Evolutionary conservation across 2,797 vertebrate genomes (phyloP).

Genomic region (Enoplosus armatus): DNA sequence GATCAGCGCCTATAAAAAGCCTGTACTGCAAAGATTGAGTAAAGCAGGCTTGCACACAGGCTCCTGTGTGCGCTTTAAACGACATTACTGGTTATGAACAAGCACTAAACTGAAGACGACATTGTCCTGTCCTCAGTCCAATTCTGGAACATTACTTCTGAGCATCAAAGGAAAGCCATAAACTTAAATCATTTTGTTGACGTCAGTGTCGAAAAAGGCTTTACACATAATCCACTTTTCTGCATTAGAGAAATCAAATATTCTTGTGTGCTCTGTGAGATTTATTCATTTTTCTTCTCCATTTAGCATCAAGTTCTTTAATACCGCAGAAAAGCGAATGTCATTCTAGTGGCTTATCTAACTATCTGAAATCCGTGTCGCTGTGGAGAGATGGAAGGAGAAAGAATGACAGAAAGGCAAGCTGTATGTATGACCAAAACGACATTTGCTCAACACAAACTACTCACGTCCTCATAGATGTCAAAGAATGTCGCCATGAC

Average conservation of each 20-base stretch:
- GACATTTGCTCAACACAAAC: constrained; percentile 29
- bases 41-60: constrained; percentile 5
- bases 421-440: background rate
- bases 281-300: constrained; percentile 34
- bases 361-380: background rate
- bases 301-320: constrained; percentile 15
- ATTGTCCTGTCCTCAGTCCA: constrained; percentile 29
- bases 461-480: constrained; percentile 98
- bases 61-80: constrained; percentile 23
- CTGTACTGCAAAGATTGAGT: background rate
- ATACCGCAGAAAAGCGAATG: constrained; percentile 6
- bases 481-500: constrained; percentile 95
- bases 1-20: background rate
- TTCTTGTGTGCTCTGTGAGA: constrained; percentile 26
- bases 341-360: background rate
- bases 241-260: constrained; percentile 47
- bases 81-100: constrained; percentile 36
- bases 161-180: constrained; percentile 30
- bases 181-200: constrained; percentile 51
- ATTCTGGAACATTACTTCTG: constrained; percentile 27
- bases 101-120: constrained; percentile 26
- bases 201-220: constrained; percentile 29
- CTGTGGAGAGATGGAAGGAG: background rate
- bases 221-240: constrained; percentile 59
- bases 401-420: background rate